A percentile compares a stretch with the other conserved stretches of the same genome.
phyloP scores from a whole-genome alignment of 2,888 invertebrate genomes.

The Catonia carolina region DNA sequence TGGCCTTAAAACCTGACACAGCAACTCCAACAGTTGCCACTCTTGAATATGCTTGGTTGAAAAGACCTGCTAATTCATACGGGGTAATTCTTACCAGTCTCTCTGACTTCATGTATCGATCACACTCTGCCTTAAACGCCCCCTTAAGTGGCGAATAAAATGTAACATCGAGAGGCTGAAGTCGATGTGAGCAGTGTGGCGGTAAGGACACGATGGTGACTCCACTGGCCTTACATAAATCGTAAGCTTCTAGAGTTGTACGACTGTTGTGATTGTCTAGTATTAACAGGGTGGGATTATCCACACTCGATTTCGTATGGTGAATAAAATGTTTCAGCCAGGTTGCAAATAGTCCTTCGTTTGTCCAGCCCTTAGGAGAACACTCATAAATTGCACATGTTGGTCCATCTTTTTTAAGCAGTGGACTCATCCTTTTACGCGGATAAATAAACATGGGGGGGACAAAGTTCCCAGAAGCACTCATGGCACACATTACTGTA shows the following conservation, averaged over 20 bases:
- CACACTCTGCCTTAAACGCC: constrained; percentile 35
- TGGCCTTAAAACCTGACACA: no score
- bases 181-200: constrained; percentile 34
- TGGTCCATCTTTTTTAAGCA: constrained; percentile 24
- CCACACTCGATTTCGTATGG: constrained; percentile 36
- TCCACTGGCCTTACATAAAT: no score
- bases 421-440: constrained; percentile 40
- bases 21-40: no score
- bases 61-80: no score
- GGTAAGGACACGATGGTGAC: no score
- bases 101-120: constrained; percentile 34
- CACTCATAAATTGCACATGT: not conserved
- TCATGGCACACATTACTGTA: not conserved
- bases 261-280: constrained; percentile 37
- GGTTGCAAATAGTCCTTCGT: not conserved
- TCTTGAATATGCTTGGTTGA: no score
- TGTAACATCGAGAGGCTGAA: constrained; percentile 34
- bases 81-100: no score
- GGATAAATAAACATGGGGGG: constrained; percentile 25
- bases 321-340: constrained; percentile 38
- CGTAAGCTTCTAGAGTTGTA: constrained; percentile 30
- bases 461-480: not conserved
- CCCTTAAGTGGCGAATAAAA: constrained; percentile 36
- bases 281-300: constrained; percentile 38
- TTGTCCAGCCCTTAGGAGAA: constrained; percentile 3